These are phyloP conservation scores for Oncorhynchus mykiss DNA, from an alignment of 2,113 vertebrate genomes.

Conservation along the genomic window DNA sequence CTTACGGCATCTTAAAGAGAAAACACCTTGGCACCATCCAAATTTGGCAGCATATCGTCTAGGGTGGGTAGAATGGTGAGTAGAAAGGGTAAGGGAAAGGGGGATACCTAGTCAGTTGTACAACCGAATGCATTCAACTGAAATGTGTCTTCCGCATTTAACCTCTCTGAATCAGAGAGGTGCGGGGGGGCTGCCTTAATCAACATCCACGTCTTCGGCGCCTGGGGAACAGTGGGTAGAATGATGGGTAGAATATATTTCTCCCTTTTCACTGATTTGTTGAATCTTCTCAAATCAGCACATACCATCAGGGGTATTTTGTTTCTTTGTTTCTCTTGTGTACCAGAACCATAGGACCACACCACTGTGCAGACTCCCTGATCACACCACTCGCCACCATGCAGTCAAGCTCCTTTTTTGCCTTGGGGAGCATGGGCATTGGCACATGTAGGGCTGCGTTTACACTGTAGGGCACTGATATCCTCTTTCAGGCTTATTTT, in stretches of 20 bases:
- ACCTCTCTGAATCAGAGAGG: too few relatives aligned
- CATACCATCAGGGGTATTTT: constrained; percentile 10
- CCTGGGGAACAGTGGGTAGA: neutral
- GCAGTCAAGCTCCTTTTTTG: too few relatives aligned
- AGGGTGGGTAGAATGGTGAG: neutral
- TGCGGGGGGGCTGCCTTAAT: too few relatives aligned
- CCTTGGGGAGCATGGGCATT: too few relatives aligned
- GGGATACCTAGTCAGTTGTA: too few relatives aligned
- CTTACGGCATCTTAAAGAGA: neutral
- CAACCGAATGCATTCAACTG: too few relatives aligned
- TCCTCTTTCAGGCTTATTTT: constrained; percentile 9
- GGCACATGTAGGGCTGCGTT: too few relatives aligned
- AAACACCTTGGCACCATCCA: neutral
- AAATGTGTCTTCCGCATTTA: too few relatives aligned
- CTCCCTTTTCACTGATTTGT: constrained; percentile 2
- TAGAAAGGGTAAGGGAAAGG: too few relatives aligned
- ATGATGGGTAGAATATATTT: neutral
- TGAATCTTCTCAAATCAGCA: constrained; percentile 28
- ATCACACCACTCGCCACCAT: neutral
- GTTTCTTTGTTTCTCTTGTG: constrained; percentile 10
- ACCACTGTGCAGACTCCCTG: constrained; percentile 13
- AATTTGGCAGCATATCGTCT: constrained; percentile 15
- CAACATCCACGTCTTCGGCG: too few relatives aligned
- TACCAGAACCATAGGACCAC: constrained; percentile 16
- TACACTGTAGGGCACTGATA: too few relatives aligned